These are phyloP conservation scores for Morpho helenor DNA, from an alignment of 2,888 invertebrate genomes.

Conservation along the genomic window DNA sequence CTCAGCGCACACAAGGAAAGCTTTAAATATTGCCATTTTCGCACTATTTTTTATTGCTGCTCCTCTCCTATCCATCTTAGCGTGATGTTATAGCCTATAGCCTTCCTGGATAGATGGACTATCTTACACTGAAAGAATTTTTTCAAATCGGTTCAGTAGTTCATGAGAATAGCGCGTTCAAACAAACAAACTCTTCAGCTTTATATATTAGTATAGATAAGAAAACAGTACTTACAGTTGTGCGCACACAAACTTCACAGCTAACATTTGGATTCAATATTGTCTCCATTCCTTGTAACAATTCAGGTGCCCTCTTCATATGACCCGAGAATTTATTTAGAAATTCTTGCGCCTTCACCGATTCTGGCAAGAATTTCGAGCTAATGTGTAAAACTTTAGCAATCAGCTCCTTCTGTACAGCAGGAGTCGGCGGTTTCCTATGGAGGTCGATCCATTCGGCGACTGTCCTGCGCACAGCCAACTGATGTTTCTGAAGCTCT, in stretches of 20 bases:
- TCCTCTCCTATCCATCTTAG: no score
- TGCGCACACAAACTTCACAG: conserved; percentile 96
- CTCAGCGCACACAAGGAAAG: no score
- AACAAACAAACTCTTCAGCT: no score
- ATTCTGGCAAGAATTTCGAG: conserved; percentile 91
- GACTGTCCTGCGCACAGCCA: conserved; percentile 89
- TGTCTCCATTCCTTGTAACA: conserved; percentile 89
- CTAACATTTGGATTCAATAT: conserved; percentile 94
- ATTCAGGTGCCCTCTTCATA: conserved; percentile 84
- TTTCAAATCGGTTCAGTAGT: no score
- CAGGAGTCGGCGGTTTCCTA: conserved; percentile 82
- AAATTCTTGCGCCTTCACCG: conserved; percentile 94
- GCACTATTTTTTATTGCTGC: no score
- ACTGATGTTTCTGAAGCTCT: conserved; percentile 94
- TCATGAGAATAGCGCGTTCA: no score
- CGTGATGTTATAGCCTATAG: no score
- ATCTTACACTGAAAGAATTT: no score
- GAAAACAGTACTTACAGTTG: conserved; percentile 80
- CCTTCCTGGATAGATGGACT: no score
- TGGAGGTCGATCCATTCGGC: conserved; percentile 93
- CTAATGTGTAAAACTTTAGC: conserved; percentile 83
- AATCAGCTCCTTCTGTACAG: conserved; percentile 86
- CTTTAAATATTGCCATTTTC: no score
- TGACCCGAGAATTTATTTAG: conserved; percentile 89
- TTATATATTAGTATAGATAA: not conserved